Percentiles rank a stretch among this genome's conserved stretches.
Evolutionary conservation across 1,140 invertebrate genomes (phyloP).

Genomic region (Phocides pigmalion): DNA sequence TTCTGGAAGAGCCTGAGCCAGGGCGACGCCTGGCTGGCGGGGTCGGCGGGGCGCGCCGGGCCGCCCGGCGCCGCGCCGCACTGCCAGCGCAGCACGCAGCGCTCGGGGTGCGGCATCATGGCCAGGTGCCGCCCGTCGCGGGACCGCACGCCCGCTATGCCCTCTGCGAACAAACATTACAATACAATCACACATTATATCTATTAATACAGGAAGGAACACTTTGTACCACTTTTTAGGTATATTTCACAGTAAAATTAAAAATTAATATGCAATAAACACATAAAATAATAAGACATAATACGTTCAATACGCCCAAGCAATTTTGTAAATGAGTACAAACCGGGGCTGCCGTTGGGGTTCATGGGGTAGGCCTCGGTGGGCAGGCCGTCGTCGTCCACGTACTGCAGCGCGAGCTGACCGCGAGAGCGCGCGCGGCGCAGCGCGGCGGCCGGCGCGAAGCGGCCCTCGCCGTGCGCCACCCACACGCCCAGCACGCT

Average conservation of each 20-base stretch:
- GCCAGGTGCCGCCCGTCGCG: conserved; percentile 96
- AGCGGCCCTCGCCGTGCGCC: conserved; percentile 97
- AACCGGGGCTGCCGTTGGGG: conserved; percentile 94
- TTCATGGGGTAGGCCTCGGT: conserved; percentile 96
- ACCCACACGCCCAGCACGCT: conserved; percentile 96
- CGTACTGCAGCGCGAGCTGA: conserved; percentile 91
- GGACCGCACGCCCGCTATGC: conserved; percentile 95
- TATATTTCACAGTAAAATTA: too few species aligned
- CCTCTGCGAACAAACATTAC: conserved; percentile 82
- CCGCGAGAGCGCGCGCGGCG: conserved; percentile 85
- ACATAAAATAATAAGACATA: neutral
- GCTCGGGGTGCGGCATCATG: conserved; percentile 99
- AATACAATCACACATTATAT: too few species aligned
- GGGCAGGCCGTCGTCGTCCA: conserved; percentile 90
- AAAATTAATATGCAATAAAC: conserved; percentile 3
- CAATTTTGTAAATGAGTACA: conserved; percentile 35
- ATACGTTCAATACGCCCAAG: neutral
- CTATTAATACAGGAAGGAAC: too few species aligned
- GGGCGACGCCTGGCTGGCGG: conserved; percentile 86
- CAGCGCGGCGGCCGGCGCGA: conserved; percentile 84
- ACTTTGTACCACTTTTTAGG: too few species aligned
- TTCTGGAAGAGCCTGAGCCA: conserved; percentile 97
- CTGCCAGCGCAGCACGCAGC: conserved; percentile 93
- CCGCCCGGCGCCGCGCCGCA: conserved; percentile 89
- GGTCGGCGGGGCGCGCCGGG: conserved; percentile 22